phyloP scores from a whole-genome alignment of 2,888 invertebrate species.

The Oscheius sp. region DNA sequence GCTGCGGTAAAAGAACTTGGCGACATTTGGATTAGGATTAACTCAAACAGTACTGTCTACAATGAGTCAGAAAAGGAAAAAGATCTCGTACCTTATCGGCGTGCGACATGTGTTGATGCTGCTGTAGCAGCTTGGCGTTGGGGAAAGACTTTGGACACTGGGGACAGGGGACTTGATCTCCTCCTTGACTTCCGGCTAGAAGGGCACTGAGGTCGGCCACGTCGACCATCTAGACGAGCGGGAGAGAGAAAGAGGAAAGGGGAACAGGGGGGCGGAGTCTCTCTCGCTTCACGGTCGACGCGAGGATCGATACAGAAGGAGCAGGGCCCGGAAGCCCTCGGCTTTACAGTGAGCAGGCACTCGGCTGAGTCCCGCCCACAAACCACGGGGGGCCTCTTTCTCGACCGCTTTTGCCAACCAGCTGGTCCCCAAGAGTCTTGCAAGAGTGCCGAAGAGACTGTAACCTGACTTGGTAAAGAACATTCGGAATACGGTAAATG shows the following conservation, averaged over 20 bases:
- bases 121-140: conserved; percentile 62
- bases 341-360: conserved; percentile 36
- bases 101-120: conserved; percentile 70
- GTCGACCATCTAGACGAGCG: conserved; percentile 27
- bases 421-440: background rate
- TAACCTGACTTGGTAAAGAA: no score
- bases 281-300: background rate
- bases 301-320: conserved; percentile 33
- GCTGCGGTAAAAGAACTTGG: no score
- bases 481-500: no score
- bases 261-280: conserved; percentile 18
- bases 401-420: background rate
- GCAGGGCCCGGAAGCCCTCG: conserved; percentile 34
- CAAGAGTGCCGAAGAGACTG: no score
- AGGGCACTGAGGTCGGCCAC: conserved; percentile 34
- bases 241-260: no score
- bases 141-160: conserved; percentile 67
- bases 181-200: conserved; percentile 7
- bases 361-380: conserved; percentile 24
- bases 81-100: conserved; percentile 65
- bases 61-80: background rate
- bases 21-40: no score
- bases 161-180: conserved; percentile 41
- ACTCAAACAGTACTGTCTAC: no score
- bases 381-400: conserved; percentile 3